Conservation (phyloP, 2,888 invertebrate genomes). For the Caenorhabditis angaria region DNA sequence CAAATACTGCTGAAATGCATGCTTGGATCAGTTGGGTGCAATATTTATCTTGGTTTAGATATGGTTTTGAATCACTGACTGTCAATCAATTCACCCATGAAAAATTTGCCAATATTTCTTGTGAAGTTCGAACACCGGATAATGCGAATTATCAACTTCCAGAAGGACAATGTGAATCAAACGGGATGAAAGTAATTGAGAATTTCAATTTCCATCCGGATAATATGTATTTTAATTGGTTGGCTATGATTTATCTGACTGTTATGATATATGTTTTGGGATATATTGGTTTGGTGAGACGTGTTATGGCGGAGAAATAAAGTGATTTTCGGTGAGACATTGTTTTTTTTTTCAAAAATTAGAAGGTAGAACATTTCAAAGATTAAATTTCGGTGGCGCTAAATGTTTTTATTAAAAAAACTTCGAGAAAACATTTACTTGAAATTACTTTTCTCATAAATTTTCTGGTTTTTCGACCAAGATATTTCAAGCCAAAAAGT, state of each 20-base stretch:
- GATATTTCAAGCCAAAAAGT: too few relatives aligned
- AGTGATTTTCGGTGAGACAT: too few relatives aligned
- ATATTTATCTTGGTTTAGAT: conserved; percentile 68
- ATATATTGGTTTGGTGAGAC: conserved; percentile 60
- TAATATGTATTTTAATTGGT: conserved; percentile 57
- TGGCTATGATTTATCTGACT: conserved; percentile 53
- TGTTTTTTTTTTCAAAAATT: too few relatives aligned
- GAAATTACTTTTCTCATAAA: too few relatives aligned
- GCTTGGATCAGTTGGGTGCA: conserved; percentile 65
- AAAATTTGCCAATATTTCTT: conserved; percentile 76
- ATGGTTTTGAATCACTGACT: conserved; percentile 75
- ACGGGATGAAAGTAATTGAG: conserved; percentile 38
- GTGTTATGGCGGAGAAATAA: conserved; percentile 31
- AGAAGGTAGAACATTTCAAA: too few relatives aligned
- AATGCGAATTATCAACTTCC: conserved; percentile 7
- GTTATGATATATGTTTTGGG: conserved; percentile 56
- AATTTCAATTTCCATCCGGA: conserved; percentile 48
- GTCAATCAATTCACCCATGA: conserved; percentile 56
- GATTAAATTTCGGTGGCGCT: too few relatives aligned
- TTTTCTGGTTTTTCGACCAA: too few relatives aligned
- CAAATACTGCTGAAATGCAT: conserved; percentile 62
- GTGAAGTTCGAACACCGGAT: conserved; percentile 14
- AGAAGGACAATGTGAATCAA: conserved; percentile 24
- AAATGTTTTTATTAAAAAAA: too few relatives aligned
- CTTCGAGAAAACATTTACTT: too few relatives aligned